A percentile compares a stretch with the other conserved stretches of the same genome.
Evolutionary conservation across 2,113 vertebrate species (phyloP).

Genomic region (Limanda limanda): DNA sequence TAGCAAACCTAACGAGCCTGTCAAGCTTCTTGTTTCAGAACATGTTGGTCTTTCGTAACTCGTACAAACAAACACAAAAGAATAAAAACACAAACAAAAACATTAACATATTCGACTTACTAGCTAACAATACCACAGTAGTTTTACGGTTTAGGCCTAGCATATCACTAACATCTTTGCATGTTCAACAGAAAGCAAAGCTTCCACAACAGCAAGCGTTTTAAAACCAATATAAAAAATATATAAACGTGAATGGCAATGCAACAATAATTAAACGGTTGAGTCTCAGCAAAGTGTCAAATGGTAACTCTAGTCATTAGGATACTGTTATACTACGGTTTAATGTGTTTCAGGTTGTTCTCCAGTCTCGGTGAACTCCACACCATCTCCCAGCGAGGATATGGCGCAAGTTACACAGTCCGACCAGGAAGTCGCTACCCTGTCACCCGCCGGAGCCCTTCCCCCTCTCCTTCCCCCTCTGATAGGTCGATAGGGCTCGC

Average conservation of each 20-base stretch:
- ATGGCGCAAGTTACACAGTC: slow-evolving; percentile 92
- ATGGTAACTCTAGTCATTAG: background rate
- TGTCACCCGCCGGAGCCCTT: slow-evolving; percentile 92
- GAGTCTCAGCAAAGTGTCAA: background rate
- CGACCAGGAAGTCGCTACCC: slow-evolving; percentile 95
- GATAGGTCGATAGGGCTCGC: slow-evolving; percentile 86
- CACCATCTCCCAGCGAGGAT: slow-evolving; percentile 96
- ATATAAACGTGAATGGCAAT: no score
- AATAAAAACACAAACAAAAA: no score
- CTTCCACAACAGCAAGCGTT: no score
- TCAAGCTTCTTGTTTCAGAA: background rate
- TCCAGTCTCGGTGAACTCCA: slow-evolving; percentile 98
- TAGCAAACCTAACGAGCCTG: background rate
- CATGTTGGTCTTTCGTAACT: background rate
- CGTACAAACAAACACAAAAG: no score
- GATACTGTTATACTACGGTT: background rate
- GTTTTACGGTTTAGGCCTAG: no score
- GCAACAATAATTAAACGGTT: background rate
- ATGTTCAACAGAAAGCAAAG: no score
- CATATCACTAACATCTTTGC: no score
- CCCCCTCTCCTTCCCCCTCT: slow-evolving; percentile 89
- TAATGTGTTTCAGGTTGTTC: slow-evolving; percentile 89
- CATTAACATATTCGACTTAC: no score
- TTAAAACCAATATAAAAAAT: no score
- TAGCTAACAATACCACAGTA: no score